phyloP scores from a whole-genome alignment of 2,797 vertebrate species.

The Vireo griseus region DNA sequence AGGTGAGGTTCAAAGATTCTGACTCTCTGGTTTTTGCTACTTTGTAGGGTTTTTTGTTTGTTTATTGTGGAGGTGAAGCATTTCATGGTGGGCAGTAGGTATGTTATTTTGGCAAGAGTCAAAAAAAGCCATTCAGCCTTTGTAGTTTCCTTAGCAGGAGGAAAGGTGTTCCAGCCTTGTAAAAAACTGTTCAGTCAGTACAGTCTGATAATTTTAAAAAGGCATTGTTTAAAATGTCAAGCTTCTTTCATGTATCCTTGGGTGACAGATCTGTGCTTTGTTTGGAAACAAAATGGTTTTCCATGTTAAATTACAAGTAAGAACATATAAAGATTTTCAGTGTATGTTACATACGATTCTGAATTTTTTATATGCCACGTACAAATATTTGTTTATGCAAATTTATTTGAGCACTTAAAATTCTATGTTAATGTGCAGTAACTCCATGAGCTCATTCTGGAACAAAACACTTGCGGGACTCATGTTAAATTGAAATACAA shows the following conservation, averaged over 20 bases:
- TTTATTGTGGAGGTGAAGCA: background rate
- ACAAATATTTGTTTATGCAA: conserved; percentile 2
- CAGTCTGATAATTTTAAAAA: background rate
- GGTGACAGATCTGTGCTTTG: background rate
- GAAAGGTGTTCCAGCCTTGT: background rate
- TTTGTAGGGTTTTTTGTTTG: background rate
- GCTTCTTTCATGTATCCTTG: background rate
- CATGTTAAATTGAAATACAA: conserved; percentile 3
- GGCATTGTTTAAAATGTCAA: background rate
- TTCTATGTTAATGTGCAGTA: background rate
- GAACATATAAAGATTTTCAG: background rate
- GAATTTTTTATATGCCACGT: background rate
- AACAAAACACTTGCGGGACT: background rate
- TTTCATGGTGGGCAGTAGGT: background rate
- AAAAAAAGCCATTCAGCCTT: background rate
- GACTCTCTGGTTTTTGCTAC: background rate
- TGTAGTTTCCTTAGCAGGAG: background rate
- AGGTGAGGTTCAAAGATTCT: background rate
- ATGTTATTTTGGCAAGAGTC: background rate
- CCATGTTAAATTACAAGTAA: background rate
- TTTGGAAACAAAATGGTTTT: background rate
- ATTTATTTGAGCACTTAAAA: conserved; percentile 10
- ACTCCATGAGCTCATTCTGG: background rate
- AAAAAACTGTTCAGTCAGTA: background rate
- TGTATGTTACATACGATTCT: background rate